Conservation (phyloP, 2,797 vertebrate genomes). For the Alexandromys oeconomus region DNA sequence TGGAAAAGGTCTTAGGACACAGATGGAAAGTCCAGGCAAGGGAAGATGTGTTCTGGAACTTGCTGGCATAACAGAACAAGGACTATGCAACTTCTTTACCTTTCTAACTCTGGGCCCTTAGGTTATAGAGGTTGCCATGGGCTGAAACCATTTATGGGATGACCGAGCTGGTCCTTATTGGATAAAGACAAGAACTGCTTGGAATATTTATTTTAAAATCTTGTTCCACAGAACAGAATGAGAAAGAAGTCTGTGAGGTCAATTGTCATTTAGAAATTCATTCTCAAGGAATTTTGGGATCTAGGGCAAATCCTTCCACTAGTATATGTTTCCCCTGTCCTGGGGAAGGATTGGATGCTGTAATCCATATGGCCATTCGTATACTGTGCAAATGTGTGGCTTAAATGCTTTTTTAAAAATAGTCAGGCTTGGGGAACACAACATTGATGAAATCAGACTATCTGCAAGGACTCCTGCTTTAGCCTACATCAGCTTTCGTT, state of each 20-base stretch:
- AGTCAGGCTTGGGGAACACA: background rate
- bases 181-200: constrained; percentile 20
- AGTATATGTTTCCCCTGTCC: background rate
- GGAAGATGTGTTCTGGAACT: background rate
- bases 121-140: background rate
- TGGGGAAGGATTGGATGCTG: background rate
- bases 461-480: background rate
- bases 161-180: background rate
- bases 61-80: background rate
- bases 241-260: background rate
- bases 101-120: background rate
- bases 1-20: background rate
- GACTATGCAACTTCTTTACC: background rate
- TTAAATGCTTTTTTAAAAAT: background rate
- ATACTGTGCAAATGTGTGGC: background rate
- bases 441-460: constrained; percentile 19
- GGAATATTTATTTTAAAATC: background rate
- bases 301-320: background rate
- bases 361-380: background rate
- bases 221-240: background rate
- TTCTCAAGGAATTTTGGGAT: constrained; percentile 25
- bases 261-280: background rate
- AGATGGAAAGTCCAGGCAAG: background rate
- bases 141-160: background rate
- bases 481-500: background rate